Evolutionary conservation across 2,888 invertebrate genomes (phyloP), one percentile per base, ranked within the genome.

Genomic region (Lithophane ornitopus): DNA sequence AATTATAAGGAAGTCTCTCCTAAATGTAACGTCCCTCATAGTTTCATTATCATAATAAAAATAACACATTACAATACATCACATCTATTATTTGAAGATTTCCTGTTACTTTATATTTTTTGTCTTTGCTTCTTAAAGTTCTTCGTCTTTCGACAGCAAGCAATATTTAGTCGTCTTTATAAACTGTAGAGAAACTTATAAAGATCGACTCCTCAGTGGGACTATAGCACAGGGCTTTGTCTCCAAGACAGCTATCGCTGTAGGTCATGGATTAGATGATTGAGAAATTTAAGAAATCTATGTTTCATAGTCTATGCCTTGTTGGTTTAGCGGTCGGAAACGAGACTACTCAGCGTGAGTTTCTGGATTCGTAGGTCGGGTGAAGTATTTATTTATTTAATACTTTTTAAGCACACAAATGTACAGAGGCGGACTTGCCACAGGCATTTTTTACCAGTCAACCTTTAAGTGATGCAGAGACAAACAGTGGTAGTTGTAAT

Each of bases 1-100:
- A 79, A 71, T 62, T 71, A 69, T 28, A 69, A 72, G 84, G 82
- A 82, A 83, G 69, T 39, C 68, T 16, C 58, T 67, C 9, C 8
- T 46, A 39, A 66, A 12, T 62, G 4, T 49, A 52, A 58, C 34
- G 41, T 76, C 26, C 56, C 49, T 71, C 65, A 56, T 6, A 46
- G n/a, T 69, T 81, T 34, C 12, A 59, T 62, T 28, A 65, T 46
- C 19, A 44, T 28, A 16, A 44, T 58, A 65, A 74, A 74, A 79
- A 54, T 4, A 59, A 49, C 49, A 22, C 26, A 19, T 46, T 65
- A 58, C 16, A n/a, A 16, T 41, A 76, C 28, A 65, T 49, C 41
- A 44, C 62, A 46, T 62, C 46, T 75, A 11, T n/a, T 56, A 34
- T 16, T 41, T 9, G 22, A 39, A n/a, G 3, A 46, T 65, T 58